These are phyloP conservation scores for Drosophila anomalata DNA, from an alignment of 2,888 invertebrate species.

Conservation along the genomic window DNA sequence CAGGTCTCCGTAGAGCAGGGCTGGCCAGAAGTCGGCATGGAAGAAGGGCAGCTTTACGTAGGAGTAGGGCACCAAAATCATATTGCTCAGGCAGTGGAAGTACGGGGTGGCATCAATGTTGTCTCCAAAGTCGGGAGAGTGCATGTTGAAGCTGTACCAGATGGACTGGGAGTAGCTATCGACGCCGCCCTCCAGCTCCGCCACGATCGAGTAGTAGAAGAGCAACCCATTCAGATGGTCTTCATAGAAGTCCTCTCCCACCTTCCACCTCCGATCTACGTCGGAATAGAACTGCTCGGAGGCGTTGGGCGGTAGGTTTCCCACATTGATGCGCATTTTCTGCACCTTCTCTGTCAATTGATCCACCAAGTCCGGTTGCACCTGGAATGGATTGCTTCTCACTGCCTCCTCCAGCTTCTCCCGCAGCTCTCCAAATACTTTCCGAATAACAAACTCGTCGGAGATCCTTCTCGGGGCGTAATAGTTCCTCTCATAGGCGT, in stretches of 20 bases:
- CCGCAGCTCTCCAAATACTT: constrained; percentile 68
- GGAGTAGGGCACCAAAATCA: constrained; percentile 73
- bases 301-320: constrained; percentile 73
- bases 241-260: constrained; percentile 64
- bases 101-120: constrained; percentile 76
- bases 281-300: constrained; percentile 58
- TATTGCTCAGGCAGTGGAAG: constrained; percentile 68
- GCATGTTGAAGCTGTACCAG: constrained; percentile 72
- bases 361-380: constrained; percentile 50
- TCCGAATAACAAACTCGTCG: constrained; percentile 65
- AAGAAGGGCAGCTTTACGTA: constrained; percentile 76
- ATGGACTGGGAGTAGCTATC: constrained; percentile 24
- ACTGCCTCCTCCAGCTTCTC: constrained; percentile 58
- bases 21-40: constrained; percentile 73
- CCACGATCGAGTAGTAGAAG: constrained; percentile 55
- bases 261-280: constrained; percentile 46
- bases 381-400: constrained; percentile 57
- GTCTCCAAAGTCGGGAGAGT: constrained; percentile 69
- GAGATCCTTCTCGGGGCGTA: constrained; percentile 51
- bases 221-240: constrained; percentile 74
- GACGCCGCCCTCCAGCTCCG: constrained; percentile 46
- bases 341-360: constrained; percentile 62
- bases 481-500: constrained; percentile 67
- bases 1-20: constrained; percentile 74
- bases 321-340: constrained; percentile 68